Conservation (phyloP, 2,888 invertebrate genomes). For the Tetanocera ferruginea region DNA sequence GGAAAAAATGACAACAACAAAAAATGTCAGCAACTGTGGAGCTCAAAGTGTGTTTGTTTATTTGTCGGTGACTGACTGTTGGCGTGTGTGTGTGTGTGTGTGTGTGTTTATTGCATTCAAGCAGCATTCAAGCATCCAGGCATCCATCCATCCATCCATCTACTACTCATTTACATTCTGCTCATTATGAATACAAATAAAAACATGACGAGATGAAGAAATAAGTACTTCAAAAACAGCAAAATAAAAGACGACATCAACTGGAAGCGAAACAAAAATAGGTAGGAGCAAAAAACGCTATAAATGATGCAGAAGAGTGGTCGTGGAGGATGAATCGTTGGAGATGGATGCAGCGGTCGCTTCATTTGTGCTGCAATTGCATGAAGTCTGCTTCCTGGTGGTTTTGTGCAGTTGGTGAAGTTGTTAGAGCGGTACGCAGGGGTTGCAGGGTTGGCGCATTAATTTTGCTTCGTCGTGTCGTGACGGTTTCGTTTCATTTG, state of each 20-base stretch:
- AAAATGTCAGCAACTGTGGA: background rate
- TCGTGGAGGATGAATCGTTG: background rate
- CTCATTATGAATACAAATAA: slow-evolving; percentile 29
- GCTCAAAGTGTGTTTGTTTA: background rate
- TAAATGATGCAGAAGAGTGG: background rate
- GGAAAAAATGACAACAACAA: background rate
- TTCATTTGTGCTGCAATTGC: background rate
- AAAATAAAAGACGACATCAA: background rate
- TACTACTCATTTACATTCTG: slow-evolving; percentile 14
- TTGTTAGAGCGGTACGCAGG: background rate
- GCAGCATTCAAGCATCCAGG: background rate
- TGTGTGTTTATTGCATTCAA: background rate
- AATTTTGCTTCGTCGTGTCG: slow-evolving; percentile 22
- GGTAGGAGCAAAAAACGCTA: background rate
- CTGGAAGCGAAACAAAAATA: slow-evolving; percentile 13
- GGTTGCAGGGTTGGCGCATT: background rate
- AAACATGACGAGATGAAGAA: slow-evolving; percentile 25
- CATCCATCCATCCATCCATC: background rate
- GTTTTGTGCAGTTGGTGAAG: background rate
- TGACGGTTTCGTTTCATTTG: slow-evolving; percentile 29
- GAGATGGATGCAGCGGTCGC: background rate
- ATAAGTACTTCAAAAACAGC: slow-evolving; percentile 23
- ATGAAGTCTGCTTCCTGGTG: background rate
- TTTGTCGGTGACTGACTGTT: background rate
- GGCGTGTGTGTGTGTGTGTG: background rate